These are phyloP conservation scores for Cyrtorhinus lividipennis DNA, from an alignment of 1,140 invertebrate genomes.

Conservation along the genomic window DNA sequence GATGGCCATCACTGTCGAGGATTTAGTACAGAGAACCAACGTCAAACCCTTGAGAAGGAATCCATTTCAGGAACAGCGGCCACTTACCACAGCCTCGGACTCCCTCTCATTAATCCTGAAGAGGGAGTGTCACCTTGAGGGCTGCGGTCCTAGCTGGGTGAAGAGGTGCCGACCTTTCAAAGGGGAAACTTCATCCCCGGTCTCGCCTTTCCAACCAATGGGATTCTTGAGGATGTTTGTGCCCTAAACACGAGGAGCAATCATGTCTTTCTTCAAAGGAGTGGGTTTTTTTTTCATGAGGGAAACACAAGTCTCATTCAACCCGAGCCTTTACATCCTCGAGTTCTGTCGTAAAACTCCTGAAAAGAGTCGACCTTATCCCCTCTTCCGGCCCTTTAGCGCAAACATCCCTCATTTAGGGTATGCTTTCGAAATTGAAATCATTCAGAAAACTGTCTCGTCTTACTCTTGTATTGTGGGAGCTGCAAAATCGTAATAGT, in stretches of 20 bases:
- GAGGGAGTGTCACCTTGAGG: background rate
- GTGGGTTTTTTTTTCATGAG: background rate
- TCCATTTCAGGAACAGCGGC: background rate
- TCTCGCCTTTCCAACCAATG: background rate
- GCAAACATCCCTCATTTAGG: too few relatives aligned
- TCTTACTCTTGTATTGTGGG: too few relatives aligned
- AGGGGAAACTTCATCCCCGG: background rate
- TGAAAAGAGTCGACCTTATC: too few relatives aligned
- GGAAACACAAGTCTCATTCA: background rate
- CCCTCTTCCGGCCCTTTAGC: too few relatives aligned
- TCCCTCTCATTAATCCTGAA: background rate
- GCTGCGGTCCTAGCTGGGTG: background rate
- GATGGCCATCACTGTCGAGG: background rate
- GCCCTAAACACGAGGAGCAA: background rate
- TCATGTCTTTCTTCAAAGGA: background rate
- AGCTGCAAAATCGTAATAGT: too few relatives aligned
- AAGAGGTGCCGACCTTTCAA: background rate
- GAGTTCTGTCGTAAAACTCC: too few relatives aligned
- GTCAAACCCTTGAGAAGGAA: background rate
- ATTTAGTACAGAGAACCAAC: background rate
- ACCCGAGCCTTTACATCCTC: too few relatives aligned
- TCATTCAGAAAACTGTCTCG: too few relatives aligned
- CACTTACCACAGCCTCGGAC: background rate
- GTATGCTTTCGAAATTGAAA: too few relatives aligned
- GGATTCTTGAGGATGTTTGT: background rate